Evolutionary conservation across 35 echinoderm and acorn worm genomes (phyloP).

Genomic region (Patiria miniata): DNA sequence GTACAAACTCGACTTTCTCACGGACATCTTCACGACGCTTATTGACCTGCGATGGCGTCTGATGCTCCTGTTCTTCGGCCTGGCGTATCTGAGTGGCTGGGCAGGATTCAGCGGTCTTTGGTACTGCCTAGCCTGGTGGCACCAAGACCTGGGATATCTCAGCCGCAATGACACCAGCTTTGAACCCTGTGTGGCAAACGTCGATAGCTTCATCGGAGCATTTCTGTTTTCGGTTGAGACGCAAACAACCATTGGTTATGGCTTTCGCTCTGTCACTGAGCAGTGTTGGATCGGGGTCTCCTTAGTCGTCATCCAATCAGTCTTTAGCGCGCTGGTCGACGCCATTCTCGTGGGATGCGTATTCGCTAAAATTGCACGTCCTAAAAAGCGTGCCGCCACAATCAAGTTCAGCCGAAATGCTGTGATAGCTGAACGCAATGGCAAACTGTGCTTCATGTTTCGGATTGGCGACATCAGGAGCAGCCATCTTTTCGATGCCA

Average conservation of each 20-base stretch:
- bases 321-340: slow-evolving; percentile 94
- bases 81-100: slow-evolving; percentile 70
- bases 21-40: slow-evolving; percentile 85
- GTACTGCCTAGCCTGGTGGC: slow-evolving; percentile 76
- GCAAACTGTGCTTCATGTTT: slow-evolving; percentile 95
- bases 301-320: slow-evolving; percentile 90
- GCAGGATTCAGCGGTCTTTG: slow-evolving; percentile 71
- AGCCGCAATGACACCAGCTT: slow-evolving; percentile 40
- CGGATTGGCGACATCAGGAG: slow-evolving; percentile 85
- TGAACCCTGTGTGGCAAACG: slow-evolving; percentile 92
- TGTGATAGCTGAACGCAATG: slow-evolving; percentile 81
- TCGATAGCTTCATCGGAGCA: slow-evolving; percentile 85
- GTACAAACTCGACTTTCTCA: slow-evolving; percentile 36
- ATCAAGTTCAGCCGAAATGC: slow-evolving; percentile 89
- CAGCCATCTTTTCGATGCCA: slow-evolving; percentile 83
- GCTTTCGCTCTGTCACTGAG: slow-evolving; percentile 78
- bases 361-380: slow-evolving; percentile 94
- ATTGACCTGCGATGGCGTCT: slow-evolving; percentile 92
- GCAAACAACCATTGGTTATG: slow-evolving; percentile 96
- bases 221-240: slow-evolving; percentile 96
- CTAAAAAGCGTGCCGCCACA: slow-evolving; percentile 93
- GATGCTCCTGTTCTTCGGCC: slow-evolving; percentile 73
- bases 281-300: slow-evolving; percentile 81
- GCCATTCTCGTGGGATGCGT: slow-evolving; percentile 89
- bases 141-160: slow-evolving; percentile 81